Evolutionary conservation across 2,888 invertebrate species (phyloP).

Genomic region (Drosophila aldrichi): DNA sequence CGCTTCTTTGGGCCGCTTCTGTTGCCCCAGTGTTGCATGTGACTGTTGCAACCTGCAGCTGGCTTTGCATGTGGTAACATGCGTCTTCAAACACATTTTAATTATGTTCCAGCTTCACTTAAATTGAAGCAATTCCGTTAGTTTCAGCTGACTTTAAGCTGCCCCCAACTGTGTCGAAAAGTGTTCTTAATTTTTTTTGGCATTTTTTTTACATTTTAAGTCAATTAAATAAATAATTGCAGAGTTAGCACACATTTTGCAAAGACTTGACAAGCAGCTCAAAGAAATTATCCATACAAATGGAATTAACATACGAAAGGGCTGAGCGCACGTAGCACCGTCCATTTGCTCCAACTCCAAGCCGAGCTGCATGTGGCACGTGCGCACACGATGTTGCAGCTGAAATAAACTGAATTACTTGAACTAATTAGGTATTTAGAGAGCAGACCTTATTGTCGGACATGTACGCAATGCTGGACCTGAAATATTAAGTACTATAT

Average conservation of each 20-base stretch:
- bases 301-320: slow-evolving; percentile 28
- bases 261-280: background rate
- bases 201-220: background rate
- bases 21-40: slow-evolving; percentile 27
- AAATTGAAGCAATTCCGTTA: slow-evolving; percentile 16
- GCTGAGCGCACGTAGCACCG: slow-evolving; percentile 8
- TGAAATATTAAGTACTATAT: background rate
- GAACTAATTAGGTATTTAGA: slow-evolving; percentile 26
- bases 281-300: slow-evolving; percentile 18
- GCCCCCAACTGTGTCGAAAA: background rate
- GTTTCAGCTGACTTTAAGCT: background rate
- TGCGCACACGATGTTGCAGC: slow-evolving; percentile 16
- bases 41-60: slow-evolving; percentile 6
- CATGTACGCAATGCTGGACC: background rate
- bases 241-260: background rate
- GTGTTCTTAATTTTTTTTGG: background rate
- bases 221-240: slow-evolving; percentile 2
- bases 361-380: slow-evolving; percentile 14
- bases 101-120: slow-evolving; percentile 53
- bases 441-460: slow-evolving; percentile 3
- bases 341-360: slow-evolving; percentile 10
- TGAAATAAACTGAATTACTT: slow-evolving; percentile 29
- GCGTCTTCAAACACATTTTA: slow-evolving; percentile 57
- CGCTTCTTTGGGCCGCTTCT: slow-evolving; percentile 49
- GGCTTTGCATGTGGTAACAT: slow-evolving; percentile 10